phyloP scores from a whole-genome alignment of 1,140 invertebrate genomes.

The Scaptodrosophila lebanonensis region DNA sequence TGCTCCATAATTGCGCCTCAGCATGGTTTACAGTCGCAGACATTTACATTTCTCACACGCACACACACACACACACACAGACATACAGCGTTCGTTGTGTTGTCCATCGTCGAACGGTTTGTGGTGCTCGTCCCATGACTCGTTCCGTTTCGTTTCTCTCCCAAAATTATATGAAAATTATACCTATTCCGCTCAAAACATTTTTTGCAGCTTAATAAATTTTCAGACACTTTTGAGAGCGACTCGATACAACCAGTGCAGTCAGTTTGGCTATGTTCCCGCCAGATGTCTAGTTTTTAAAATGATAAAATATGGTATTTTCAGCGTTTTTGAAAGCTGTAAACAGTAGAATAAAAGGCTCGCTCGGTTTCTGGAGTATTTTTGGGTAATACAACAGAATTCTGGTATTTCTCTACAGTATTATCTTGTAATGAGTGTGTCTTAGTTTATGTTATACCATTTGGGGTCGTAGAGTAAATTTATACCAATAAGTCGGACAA shows the following conservation, averaged over 20 bases:
- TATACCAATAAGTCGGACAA: no score
- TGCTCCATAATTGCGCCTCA: constrained; percentile 20
- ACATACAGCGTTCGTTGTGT: constrained; percentile 12
- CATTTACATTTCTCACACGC: constrained; percentile 59
- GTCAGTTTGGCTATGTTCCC: constrained; percentile 30
- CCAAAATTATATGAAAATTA: constrained; percentile 76
- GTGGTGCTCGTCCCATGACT: constrained; percentile 49
- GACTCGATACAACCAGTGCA: no score
- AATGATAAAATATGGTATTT: no score
- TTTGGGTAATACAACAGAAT: no score
- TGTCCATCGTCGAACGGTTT: constrained; percentile 22
- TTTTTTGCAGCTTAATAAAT: constrained; percentile 75
- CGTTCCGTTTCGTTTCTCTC: constrained; percentile 67
- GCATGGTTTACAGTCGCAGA: constrained; percentile 31
- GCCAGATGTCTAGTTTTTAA: no score
- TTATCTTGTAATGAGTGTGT: no score
- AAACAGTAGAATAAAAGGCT: no score
- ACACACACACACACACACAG: constrained; percentile 24
- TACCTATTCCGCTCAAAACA: constrained; percentile 76
- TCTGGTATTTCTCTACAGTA: no score
- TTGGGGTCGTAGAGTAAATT: no score
- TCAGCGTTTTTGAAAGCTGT: no score
- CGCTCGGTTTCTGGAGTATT: no score
- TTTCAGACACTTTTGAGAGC: constrained; percentile 73
- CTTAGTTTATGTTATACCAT: no score